These are phyloP conservation scores for Fulica atra DNA, from an alignment of 2,113 vertebrate species.

Conservation along the genomic window DNA sequence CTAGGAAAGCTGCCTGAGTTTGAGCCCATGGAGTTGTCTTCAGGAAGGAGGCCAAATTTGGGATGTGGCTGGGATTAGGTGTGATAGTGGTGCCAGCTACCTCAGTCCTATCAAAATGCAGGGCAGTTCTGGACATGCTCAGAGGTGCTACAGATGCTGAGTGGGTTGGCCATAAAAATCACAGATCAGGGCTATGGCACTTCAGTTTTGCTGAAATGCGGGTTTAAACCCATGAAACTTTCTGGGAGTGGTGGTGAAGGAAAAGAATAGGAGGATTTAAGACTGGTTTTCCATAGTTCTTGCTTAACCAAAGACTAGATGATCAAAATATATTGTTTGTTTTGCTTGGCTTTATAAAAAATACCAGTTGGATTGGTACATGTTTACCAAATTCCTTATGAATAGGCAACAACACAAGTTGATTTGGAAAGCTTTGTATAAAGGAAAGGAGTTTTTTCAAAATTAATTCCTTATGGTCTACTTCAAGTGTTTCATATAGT, in stretches of 20 bases:
- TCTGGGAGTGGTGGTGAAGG: background rate
- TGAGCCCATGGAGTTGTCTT: background rate
- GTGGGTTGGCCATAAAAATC: background rate
- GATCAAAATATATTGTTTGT: background rate
- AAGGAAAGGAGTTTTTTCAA: background rate
- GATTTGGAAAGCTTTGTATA: background rate
- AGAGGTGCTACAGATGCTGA: background rate
- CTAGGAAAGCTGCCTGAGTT: background rate
- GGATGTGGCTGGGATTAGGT: background rate
- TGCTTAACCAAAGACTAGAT: background rate
- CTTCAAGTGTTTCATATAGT: background rate
- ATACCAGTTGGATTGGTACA: background rate
- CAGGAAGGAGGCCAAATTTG: background rate
- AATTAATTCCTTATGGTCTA: background rate
- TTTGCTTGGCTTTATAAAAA: background rate
- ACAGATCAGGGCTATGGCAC: background rate
- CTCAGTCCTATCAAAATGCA: background rate
- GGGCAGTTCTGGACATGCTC: background rate
- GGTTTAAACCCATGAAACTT: background rate
- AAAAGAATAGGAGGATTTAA: background rate
- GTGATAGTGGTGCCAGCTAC: background rate
- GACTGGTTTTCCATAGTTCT: background rate
- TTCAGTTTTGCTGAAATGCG: background rate
- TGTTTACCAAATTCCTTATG: background rate
- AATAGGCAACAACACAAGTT: accelerated